Evolutionary conservation across 2,888 invertebrate genomes (phyloP).

Genomic region (Hemistola chrysoprasaria): DNA sequence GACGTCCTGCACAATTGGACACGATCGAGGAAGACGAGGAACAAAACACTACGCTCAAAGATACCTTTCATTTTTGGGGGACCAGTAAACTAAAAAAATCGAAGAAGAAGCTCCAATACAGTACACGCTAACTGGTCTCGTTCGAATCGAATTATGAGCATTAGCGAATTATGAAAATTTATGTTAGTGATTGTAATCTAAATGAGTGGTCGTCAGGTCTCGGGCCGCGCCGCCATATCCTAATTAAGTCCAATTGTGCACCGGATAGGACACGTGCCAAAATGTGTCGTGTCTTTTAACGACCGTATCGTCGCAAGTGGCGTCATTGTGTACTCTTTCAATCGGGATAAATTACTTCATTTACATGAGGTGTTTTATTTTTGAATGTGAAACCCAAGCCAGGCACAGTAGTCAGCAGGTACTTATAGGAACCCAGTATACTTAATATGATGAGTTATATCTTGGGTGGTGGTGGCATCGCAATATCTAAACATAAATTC

Average conservation of each 20-base stretch:
- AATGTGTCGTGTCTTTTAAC: slow-evolving; percentile 68
- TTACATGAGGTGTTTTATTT: slow-evolving; percentile 26
- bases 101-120: slow-evolving; percentile 38
- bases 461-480: too few relatives aligned
- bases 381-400: too few relatives aligned
- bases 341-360: slow-evolving; percentile 36
- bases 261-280: slow-evolving; percentile 80
- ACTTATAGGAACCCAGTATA: too few relatives aligned
- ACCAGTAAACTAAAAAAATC: slow-evolving; percentile 38
- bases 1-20: slow-evolving; percentile 18
- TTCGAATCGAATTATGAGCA: slow-evolving; percentile 14
- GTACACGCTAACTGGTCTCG: slow-evolving; percentile 16
- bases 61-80: slow-evolving; percentile 55
- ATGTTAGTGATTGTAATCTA: slow-evolving; percentile 30
- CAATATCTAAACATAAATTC: slow-evolving; percentile 12
- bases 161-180: slow-evolving; percentile 33
- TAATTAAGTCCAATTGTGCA: slow-evolving; percentile 79
- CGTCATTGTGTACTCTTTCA: slow-evolving; percentile 47
- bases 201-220: slow-evolving; percentile 43
- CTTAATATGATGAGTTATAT: too few relatives aligned
- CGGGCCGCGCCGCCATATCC: slow-evolving; percentile 70
- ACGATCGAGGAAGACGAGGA: slow-evolving; percentile 33
- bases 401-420: too few relatives aligned
- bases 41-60: slow-evolving; percentile 32
- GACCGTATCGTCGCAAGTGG: slow-evolving; percentile 39